Evolutionary conservation across 2,113 vertebrate genomes (phyloP).

Genomic region (Grammomys dolichurus): DNA sequence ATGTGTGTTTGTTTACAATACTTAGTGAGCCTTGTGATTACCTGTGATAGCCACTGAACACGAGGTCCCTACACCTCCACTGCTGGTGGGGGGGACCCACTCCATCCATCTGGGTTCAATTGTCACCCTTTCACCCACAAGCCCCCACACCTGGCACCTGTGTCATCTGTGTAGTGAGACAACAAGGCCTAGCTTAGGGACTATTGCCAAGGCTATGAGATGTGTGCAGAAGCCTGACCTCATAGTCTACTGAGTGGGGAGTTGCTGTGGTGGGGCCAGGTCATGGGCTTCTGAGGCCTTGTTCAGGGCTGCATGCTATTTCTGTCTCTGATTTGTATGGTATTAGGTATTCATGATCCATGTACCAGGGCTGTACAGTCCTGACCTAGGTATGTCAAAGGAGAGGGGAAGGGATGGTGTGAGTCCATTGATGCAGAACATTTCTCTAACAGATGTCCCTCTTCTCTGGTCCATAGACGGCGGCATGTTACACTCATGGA

Average conservation of each 20-base stretch:
- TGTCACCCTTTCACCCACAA: not conserved
- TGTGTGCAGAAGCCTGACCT: not conserved
- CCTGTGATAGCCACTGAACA: not conserved
- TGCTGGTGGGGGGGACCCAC: not conserved
- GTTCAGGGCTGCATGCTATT: not conserved
- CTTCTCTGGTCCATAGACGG: not conserved
- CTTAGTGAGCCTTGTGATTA: not conserved
- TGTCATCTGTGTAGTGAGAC: not conserved
- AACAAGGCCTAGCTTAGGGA: not conserved
- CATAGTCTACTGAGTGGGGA: not conserved
- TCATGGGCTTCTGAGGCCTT: not conserved
- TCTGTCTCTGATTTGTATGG: not conserved
- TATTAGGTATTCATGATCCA: not conserved
- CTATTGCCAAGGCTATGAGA: not conserved
- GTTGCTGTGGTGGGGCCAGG: not conserved
- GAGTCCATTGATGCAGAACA: not conserved
- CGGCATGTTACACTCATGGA: not conserved
- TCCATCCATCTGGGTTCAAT: not conserved
- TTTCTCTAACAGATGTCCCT: not conserved
- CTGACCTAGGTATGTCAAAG: not conserved
- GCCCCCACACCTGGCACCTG: fast-evolving
- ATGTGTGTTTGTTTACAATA: not conserved
- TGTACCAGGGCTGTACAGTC: too few species aligned
- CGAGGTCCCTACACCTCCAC: not conserved
- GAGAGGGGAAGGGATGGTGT: not conserved